Conservation (phyloP, 2,113 vertebrate species). For the Pachyramphus minor region DNA sequence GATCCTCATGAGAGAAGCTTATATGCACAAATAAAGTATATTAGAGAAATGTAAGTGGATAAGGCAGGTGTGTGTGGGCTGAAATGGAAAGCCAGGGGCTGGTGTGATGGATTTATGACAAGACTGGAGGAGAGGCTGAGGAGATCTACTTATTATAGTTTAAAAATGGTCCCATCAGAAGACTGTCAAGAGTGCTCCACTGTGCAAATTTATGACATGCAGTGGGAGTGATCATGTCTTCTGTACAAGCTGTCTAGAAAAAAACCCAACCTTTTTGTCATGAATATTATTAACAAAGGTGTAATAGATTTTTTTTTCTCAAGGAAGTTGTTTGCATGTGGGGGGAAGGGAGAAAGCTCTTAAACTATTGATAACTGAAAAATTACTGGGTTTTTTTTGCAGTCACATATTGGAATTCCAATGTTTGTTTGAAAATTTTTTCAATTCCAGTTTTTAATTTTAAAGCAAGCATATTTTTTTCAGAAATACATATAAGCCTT, state of each 20-base stretch:
- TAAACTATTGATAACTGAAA: not conserved
- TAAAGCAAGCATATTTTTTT: not conserved
- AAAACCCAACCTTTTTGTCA: not conserved
- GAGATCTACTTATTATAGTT: conserved; percentile 23
- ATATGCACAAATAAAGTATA: not conserved
- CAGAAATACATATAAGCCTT: not conserved
- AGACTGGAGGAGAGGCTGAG: conserved; percentile 17
- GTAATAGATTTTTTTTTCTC: not conserved
- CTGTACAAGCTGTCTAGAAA: not conserved
- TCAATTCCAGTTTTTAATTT: not conserved
- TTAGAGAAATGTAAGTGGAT: not conserved
- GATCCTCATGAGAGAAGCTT: not conserved
- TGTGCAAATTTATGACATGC: conserved; percentile 34
- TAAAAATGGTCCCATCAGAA: conserved; percentile 37
- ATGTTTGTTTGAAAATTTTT: not conserved
- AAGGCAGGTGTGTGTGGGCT: conserved; percentile 45
- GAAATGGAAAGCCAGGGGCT: conserved; percentile 22
- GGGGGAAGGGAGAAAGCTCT: not conserved
- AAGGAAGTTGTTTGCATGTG: not conserved
- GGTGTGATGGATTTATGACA: conserved; percentile 49
- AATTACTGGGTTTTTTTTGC: not conserved
- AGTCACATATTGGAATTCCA: not conserved
- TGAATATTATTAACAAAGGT: not conserved
- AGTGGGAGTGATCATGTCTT: conserved; percentile 46
- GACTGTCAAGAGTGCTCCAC: not conserved